A percentile compares a stretch with the other conserved stretches of the same genome.
phyloP scores from a whole-genome alignment of 2,113 vertebrate species.

The Oreochromis tanganicae region DNA sequence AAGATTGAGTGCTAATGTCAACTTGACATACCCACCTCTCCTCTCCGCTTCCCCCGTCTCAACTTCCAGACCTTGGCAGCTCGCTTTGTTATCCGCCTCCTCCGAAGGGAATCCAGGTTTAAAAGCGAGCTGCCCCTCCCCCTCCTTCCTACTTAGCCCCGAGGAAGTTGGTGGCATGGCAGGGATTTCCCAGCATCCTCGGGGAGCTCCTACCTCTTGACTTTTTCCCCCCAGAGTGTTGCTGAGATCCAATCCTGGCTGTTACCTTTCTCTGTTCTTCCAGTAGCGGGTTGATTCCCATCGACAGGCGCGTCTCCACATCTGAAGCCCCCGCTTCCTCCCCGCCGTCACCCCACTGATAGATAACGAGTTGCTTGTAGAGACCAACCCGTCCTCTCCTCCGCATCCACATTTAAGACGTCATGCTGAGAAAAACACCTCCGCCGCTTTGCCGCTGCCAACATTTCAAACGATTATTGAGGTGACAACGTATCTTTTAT shows the following conservation, averaged over 20 bases:
- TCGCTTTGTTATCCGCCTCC: background rate
- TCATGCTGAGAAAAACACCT: constrained; percentile 5
- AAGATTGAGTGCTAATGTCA: constrained; percentile 64
- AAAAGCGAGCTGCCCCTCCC: background rate
- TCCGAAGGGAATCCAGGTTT: constrained; percentile 24
- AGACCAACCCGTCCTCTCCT: constrained; percentile 15
- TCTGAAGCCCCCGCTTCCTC: background rate
- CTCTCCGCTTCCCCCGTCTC: background rate
- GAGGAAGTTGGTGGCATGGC: constrained; percentile 12
- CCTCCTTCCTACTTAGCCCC: background rate
- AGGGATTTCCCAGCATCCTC: constrained; percentile 43
- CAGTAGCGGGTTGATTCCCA: constrained; percentile 20
- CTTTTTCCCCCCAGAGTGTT: background rate
- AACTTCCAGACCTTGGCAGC: constrained; percentile 1
- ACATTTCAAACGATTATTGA: constrained; percentile 4
- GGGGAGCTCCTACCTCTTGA: constrained; percentile 4
- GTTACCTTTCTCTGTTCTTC: constrained; percentile 1
- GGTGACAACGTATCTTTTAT: constrained; percentile 61
- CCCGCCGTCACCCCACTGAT: background rate
- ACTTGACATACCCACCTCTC: constrained; percentile 43
- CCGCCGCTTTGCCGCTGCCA: background rate
- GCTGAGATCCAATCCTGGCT: background rate
- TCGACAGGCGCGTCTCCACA: constrained; percentile 37
- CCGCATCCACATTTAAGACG: constrained; percentile 20
- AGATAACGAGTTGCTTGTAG: constrained; percentile 10